Evolutionary conservation across 1,140 invertebrate species (phyloP).

Genomic region (Batillaria attramentaria): DNA sequence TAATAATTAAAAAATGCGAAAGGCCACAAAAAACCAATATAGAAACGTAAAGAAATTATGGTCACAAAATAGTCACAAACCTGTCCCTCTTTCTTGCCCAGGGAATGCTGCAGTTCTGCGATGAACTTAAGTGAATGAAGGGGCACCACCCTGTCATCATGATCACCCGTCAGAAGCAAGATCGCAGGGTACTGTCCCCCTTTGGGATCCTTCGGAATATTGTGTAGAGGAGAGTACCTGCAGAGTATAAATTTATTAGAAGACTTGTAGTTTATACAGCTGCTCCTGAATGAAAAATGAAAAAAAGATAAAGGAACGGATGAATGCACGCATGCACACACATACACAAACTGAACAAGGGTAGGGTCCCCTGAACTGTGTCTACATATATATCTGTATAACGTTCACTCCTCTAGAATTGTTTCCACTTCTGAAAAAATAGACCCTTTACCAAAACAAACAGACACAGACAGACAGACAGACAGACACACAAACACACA

Average conservation of each 20-base stretch:
- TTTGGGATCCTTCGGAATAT: constrained; percentile 80
- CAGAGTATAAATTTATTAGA: constrained; percentile 29
- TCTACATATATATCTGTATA: too few relatives aligned
- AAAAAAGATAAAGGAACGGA: not conserved
- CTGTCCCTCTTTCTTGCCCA: constrained; percentile 77
- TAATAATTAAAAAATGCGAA: not conserved
- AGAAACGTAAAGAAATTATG: not conserved
- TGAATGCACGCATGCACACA: not conserved
- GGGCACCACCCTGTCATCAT: constrained; percentile 97
- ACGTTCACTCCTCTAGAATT: too few relatives aligned
- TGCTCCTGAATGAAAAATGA: not conserved
- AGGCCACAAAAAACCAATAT: not conserved
- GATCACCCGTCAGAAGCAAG: constrained; percentile 94
- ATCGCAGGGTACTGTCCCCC: constrained; percentile 88
- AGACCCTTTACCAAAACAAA: too few relatives aligned
- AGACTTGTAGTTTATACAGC: not conserved
- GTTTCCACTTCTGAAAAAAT: too few relatives aligned
- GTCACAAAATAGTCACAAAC: constrained; percentile 34
- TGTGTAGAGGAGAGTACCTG: constrained; percentile 93
- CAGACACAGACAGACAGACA: too few relatives aligned
- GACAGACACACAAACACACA: too few relatives aligned
- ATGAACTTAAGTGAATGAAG: constrained; percentile 96
- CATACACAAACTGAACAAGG: not conserved
- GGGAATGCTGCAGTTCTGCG: constrained; percentile 87
- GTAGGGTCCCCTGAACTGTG: too few relatives aligned